Evolutionary conservation across 2,113 vertebrate genomes (phyloP).

Genomic region (Chaetodon trifascialis): DNA sequence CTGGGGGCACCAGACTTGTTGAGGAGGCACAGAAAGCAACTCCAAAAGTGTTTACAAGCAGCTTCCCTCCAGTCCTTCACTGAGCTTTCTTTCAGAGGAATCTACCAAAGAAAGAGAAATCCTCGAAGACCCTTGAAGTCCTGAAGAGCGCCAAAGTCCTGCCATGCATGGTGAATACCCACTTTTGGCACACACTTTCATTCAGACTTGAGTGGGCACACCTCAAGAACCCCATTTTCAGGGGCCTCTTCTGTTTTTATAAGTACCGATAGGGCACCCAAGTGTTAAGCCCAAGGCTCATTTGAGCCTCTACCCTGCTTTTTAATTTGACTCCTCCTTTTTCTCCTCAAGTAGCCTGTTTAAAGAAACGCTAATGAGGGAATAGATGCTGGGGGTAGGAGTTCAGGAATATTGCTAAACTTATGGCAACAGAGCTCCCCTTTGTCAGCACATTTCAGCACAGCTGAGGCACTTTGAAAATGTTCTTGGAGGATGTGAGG

Average conservation of each 20-base stretch:
- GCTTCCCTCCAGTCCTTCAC: conserved; percentile 27
- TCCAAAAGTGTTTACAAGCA: conserved; percentile 66
- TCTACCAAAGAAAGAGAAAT: conserved; percentile 54
- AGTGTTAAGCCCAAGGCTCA: conserved; percentile 60
- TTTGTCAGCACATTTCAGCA: conserved; percentile 69
- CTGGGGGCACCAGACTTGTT: conserved; percentile 27
- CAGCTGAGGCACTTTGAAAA: conserved; percentile 45
- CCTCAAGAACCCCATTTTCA: conserved; percentile 65
- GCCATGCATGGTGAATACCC: conserved; percentile 68
- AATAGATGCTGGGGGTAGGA: conserved; percentile 55
- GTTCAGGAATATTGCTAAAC: conserved; percentile 65
- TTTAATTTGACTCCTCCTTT: conserved; percentile 48
- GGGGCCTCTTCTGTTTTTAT: conserved; percentile 67
- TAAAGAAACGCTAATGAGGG: conserved; percentile 69
- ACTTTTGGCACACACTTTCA: conserved; percentile 71
- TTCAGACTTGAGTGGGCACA: conserved; percentile 74
- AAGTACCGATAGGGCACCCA: conserved; percentile 59
- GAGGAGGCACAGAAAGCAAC: conserved; percentile 60
- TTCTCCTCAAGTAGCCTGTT: conserved; percentile 19
- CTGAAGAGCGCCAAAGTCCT: conserved; percentile 62
- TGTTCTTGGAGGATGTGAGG: conserved; percentile 39
- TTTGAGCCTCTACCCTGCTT: conserved; percentile 57
- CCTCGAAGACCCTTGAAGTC: conserved; percentile 57
- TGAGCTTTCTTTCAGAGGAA: conserved; percentile 40
- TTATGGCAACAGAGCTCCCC: conserved; percentile 41